Conservation (phyloP, 2,797 vertebrate species). For the Molossus alvarezi region DNA sequence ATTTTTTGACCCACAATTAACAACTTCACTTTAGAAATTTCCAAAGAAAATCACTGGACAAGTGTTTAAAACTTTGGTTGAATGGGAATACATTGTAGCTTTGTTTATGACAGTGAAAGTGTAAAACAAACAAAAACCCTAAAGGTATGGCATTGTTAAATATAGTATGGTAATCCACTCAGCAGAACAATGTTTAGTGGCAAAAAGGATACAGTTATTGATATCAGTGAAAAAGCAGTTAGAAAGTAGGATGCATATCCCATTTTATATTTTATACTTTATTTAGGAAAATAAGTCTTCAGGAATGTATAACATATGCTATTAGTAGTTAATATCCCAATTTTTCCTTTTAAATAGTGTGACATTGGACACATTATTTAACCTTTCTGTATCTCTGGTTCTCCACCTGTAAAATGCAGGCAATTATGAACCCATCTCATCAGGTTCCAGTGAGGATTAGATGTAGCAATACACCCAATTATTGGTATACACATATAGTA, state of each 20-base stretch:
- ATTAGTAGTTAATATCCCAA: neutral
- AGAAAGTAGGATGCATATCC: neutral
- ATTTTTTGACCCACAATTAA: conserved; percentile 40
- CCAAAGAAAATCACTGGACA: conserved; percentile 4
- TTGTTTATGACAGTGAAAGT: conserved; percentile 44
- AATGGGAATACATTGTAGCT: neutral
- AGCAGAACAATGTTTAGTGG: neutral
- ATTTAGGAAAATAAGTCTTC: neutral
- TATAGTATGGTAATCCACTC: neutral
- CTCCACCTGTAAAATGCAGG: neutral
- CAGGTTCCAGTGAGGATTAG: neutral
- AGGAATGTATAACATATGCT: neutral
- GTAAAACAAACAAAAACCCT: neutral
- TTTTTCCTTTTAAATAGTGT: conserved; percentile 58
- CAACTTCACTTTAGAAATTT: conserved; percentile 63
- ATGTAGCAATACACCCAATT: neutral
- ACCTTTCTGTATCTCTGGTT: neutral
- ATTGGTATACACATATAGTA: neutral
- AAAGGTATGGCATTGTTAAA: neutral
- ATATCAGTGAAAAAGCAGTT: conserved; percentile 41
- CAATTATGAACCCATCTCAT: neutral
- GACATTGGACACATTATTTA: neutral
- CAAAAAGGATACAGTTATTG: conserved; percentile 9
- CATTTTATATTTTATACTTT: conserved; percentile 50
- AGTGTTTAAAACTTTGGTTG: conserved; percentile 24